These are phyloP conservation scores for Trialeurodes vaporariorum DNA, from an alignment of 1,140 invertebrate species.

Conservation along the genomic window DNA sequence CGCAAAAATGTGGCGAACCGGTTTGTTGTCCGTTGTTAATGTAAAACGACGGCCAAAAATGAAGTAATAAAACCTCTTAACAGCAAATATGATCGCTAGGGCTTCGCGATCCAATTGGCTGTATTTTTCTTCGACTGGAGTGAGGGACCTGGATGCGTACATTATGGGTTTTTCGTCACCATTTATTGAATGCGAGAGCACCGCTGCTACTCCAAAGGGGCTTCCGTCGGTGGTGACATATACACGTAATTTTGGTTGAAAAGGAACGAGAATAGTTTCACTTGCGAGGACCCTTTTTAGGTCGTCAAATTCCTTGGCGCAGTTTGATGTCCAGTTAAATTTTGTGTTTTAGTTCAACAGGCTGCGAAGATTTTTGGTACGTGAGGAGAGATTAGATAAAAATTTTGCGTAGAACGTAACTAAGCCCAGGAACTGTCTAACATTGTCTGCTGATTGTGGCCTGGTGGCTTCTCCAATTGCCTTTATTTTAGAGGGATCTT, in stretches of 20 bases:
- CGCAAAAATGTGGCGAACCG: constrained; percentile 28
- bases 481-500: constrained; percentile 33
- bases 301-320: constrained; percentile 32
- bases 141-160: constrained; percentile 35
- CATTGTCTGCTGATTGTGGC: constrained; percentile 30
- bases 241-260: constrained; percentile 36
- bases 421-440: constrained; percentile 36
- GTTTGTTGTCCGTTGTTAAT: constrained; percentile 32
- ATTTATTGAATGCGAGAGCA: constrained; percentile 31
- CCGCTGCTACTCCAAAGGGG: constrained; percentile 26
- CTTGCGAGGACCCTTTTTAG: constrained; percentile 28
- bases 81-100: constrained; percentile 35
- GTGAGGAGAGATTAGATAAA: constrained; percentile 29
- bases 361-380: not conserved
- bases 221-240: constrained; percentile 35
- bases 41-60: constrained; percentile 27
- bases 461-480: constrained; percentile 27
- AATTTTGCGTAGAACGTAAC: constrained; percentile 38
- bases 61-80: constrained; percentile 33
- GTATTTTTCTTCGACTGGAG: constrained; percentile 34
- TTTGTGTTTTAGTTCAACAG: constrained; percentile 13
- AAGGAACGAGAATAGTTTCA: constrained; percentile 30
- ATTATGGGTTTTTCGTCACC: constrained; percentile 32
- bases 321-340: constrained; percentile 20
- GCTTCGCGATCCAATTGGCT: constrained; percentile 38